phyloP scores from a whole-genome alignment of 2,113 vertebrate genomes.

The Pelecanus crispus region DNA sequence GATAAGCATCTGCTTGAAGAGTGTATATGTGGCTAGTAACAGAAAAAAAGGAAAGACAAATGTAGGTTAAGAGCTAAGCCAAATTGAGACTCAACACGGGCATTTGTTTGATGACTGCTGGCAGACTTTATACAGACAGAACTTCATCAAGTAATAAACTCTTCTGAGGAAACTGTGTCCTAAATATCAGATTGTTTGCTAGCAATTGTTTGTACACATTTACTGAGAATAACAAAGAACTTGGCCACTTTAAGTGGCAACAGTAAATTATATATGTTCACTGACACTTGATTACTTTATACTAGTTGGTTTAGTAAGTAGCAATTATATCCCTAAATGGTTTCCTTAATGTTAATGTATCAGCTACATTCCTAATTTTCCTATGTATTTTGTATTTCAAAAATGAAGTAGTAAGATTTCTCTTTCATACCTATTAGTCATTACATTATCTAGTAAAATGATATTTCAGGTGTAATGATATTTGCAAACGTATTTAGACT shows the following conservation, averaged over 20 bases:
- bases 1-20: not conserved
- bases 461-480: not conserved
- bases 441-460: not conserved
- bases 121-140: not conserved
- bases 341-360: constrained; percentile 3
- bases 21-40: not conserved
- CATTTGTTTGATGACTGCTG: not conserved
- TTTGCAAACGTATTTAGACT: not conserved
- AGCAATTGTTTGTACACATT: not conserved
- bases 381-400: not conserved
- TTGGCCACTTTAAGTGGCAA: not conserved
- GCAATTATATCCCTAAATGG: constrained; percentile 25
- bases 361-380: not conserved
- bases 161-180: not conserved
- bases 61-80: not conserved
- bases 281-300: constrained; percentile 27
- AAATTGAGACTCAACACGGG: rapidly evolving
- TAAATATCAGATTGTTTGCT: not conserved
- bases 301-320: constrained; percentile 32
- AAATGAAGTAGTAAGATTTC: constrained; percentile 1
- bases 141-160: not conserved
- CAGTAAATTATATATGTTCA: not conserved
- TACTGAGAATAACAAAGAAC: not conserved
- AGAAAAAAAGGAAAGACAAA: not conserved
- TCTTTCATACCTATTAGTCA: not conserved